Evolutionary conservation across 2,888 invertebrate species (phyloP).

Genomic region (Aporophyla nigra): DNA sequence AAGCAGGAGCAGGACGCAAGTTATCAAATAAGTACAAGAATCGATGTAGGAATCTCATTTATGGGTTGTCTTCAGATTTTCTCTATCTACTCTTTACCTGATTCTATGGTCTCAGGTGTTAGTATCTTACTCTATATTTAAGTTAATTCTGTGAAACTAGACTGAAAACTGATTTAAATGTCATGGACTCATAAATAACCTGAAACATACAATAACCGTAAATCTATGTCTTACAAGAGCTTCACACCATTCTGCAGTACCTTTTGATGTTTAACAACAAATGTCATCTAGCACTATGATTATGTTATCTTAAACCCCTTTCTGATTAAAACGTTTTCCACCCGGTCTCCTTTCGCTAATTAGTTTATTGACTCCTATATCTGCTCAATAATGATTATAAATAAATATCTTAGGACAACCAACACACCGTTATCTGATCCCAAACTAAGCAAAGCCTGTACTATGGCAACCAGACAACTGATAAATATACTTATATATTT

Average conservation of each 20-base stretch:
- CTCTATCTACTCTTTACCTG: not conserved
- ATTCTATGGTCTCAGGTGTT: not conserved
- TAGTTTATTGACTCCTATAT: conserved; percentile 55
- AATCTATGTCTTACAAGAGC: conserved; percentile 13
- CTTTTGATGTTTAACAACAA: conserved; percentile 2
- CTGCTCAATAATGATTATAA: conserved; percentile 20
- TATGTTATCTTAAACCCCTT: conserved; percentile 14
- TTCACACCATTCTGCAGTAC: not conserved
- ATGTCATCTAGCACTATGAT: not conserved
- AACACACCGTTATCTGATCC: no score
- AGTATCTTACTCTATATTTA: not conserved
- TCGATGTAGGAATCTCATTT: not conserved
- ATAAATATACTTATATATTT: no score
- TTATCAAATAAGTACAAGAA: not conserved
- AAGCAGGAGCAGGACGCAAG: no score
- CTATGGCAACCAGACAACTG: no score
- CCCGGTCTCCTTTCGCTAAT: conserved; percentile 34
- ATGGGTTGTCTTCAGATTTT: not conserved
- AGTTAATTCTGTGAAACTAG: not conserved
- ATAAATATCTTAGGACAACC: no score
- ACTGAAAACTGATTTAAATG: not conserved
- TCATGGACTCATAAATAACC: conserved; percentile 11
- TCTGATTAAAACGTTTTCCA: conserved; percentile 22
- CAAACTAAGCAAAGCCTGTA: no score
- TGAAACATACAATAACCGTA: conserved; percentile 21